Evolutionary conservation across 2,888 invertebrate genomes (phyloP).

Genomic region (Drosophila histrio): DNA sequence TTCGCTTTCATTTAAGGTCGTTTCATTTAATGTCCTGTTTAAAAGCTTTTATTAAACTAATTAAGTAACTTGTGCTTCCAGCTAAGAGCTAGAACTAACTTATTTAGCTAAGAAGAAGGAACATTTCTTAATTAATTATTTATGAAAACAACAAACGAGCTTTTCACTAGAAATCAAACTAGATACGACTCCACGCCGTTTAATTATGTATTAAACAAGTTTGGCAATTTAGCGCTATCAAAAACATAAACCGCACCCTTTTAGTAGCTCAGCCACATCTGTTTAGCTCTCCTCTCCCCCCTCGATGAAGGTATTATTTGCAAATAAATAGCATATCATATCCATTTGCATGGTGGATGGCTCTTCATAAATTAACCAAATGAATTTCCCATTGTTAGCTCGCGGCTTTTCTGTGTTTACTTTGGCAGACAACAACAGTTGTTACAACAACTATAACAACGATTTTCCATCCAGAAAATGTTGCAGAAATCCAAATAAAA

Average conservation of each 20-base stretch:
- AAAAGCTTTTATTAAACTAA: slow-evolving; percentile 1
- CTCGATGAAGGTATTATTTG: slow-evolving; percentile 1
- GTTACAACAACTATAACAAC: slow-evolving; percentile 1
- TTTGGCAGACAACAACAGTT: slow-evolving; percentile 3
- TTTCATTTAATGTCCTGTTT: background rate
- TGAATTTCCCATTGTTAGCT: slow-evolving; percentile 5
- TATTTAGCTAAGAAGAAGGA: background rate
- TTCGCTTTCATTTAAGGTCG: background rate
- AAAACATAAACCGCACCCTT: slow-evolving; percentile 33
- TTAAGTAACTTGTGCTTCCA: background rate
- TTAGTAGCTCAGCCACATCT: background rate
- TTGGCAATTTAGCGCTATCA: slow-evolving; percentile 2
- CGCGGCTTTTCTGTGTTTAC: slow-evolving; percentile 10
- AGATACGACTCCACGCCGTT: background rate
- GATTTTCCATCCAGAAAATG: slow-evolving; percentile 6
- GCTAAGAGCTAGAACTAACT: background rate
- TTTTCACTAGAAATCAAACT: background rate
- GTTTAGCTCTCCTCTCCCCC: background rate
- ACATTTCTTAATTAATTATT: slow-evolving; percentile 6
- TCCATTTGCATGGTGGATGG: slow-evolving; percentile 5
- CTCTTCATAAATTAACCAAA: slow-evolving; percentile 12
- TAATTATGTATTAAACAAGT: background rate
- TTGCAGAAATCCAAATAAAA: slow-evolving; percentile 11
- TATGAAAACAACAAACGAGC: background rate
- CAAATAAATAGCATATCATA: slow-evolving; percentile 11